Base-by-base conservation (phyloP, 2,888 invertebrate species). In the Agrochola litura region DNA sequence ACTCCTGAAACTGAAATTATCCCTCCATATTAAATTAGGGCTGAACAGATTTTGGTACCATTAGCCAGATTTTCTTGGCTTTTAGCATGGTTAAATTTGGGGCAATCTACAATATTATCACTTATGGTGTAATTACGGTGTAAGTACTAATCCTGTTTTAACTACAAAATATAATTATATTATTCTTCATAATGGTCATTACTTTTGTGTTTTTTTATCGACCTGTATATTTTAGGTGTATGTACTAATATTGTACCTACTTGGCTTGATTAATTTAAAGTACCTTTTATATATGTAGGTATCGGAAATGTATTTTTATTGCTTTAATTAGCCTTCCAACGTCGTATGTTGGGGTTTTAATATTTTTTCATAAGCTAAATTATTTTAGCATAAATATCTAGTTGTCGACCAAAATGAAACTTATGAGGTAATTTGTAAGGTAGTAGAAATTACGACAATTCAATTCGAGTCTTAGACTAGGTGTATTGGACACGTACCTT, bases 321-420 rank as follows among this genome's bases (percentile, higher is more conserved):
- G 68, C 67, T 79, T 60, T 56, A 69, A 76, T 76, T 81, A 46
- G 52, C 75, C 37, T 72, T 58, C n/a, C 52, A 58, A 58, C 37
- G 30, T 66, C 52, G 30, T 76, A 71, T 81, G 75, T 84, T 85
- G 73, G 82, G 82, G 61, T 85, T 81, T 88, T 83, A 71, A 69
- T 76, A 63, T 6, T 82, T 77, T 80, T 84, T 80, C 77, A 73
- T 85, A 87, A 85, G 82, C 79, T 81, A 85, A 75, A 78, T 84
- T 79, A 73, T 80, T 82, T 82, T 79, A 84, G 79, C 81, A 72
- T 83, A 85, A 86, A 88, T 87, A 81, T 83, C 81, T 91, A 92
- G 90, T 90, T 90, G 90, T 90, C 89, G 94, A 95, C 94, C 94
- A 95, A 95, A 92, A 90, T 89, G 82, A 86, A 92, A 92, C 92